Evolutionary conservation across 2,113 vertebrate species (phyloP), one percentile per base, ranked within the genome.

Genomic region (Garra rufa): DNA sequence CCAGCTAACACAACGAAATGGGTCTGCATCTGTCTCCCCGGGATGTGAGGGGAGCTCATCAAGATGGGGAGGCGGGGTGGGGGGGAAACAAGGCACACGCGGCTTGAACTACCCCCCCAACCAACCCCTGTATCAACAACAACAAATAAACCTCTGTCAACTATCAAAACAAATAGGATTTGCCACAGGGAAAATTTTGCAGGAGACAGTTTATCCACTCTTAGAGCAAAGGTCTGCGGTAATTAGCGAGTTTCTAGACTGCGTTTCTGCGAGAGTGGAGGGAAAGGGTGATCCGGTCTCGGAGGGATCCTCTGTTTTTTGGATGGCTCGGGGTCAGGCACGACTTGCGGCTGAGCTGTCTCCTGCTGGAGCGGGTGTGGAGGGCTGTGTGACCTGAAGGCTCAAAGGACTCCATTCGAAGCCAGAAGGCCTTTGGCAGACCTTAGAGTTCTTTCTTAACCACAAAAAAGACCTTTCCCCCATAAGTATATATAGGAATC

Each of bases 1-100:
- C 86, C 92, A 91, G 94, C 91, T 85, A 89, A 91, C 91, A 88
- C 91, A 88, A 77, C 89, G 91, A 91, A 84, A 90, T 76, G 91
- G 92, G 92, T 90, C 91, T 90, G 91, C 88, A 55, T 82, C 88
- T 78, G 84, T 89, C 88, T 91, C 89, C 90, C 91, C 21, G 77
- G 82, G 87, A 89, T 89, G 91, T 89, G 87, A 89, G 90, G 85
- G 52, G 82, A 88, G 90, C 87, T 83, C 90, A 73, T 82, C 71
- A 75, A 73, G 89, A 85, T 83, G 76, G 89, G 83, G 84, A 91
- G 87, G 80, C 82, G 88, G 91, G 87, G 78, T 85, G 86, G 88
- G 85, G 74, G 30, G 82, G 83, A 83, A n/a, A 9, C 17, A 41
- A 52, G 74, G 82, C 81, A 79, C 88, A 91, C 52, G 6, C 65